Percentiles rank a stretch among this genome's conserved stretches.
phyloP scores from a whole-genome alignment of 2,113 vertebrate species.

The Chitala chitala region DNA sequence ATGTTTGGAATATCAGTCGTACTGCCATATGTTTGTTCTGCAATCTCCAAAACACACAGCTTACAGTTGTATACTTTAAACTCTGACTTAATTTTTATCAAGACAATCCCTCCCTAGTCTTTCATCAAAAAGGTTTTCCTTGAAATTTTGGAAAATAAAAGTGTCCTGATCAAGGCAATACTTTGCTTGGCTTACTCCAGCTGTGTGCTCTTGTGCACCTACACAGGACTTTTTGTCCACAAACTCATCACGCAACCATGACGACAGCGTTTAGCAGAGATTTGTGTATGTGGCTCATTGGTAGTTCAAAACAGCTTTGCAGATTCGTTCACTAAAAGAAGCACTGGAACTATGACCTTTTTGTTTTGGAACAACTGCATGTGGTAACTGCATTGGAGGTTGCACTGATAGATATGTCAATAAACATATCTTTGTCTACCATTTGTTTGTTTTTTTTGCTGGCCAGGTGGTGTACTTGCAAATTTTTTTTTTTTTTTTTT shows the following conservation, averaged over 20 bases:
- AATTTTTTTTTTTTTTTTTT: no score
- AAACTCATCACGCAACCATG: neutral
- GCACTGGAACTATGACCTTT: slow-evolving; percentile 94
- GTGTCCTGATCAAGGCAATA: slow-evolving; percentile 41
- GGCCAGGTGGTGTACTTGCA: slow-evolving; percentile 66
- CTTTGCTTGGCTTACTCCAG: slow-evolving; percentile 37
- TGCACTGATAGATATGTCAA: slow-evolving; percentile 99
- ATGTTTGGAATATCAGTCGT: slow-evolving; percentile 81
- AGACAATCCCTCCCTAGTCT: slow-evolving; percentile 41
- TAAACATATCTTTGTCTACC: slow-evolving; percentile 99
- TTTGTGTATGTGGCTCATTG: slow-evolving; percentile 82
- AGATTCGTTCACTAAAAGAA: slow-evolving; percentile 87
- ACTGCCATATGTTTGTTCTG: slow-evolving; percentile 78
- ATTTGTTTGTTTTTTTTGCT: slow-evolving; percentile 69
- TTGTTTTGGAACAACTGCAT: slow-evolving; percentile 90
- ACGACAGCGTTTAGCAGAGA: slow-evolving; percentile 24
- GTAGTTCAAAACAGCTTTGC: slow-evolving; percentile 79
- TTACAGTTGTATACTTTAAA: slow-evolving; percentile 36
- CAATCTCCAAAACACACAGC: slow-evolving; percentile 48
- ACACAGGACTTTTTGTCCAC: no score
- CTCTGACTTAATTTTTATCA: slow-evolving; percentile 62
- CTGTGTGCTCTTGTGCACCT: neutral
- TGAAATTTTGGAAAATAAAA: slow-evolving; percentile 44
- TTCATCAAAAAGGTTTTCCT: slow-evolving; percentile 43
- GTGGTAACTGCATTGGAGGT: slow-evolving; percentile 91